Base-by-base conservation (phyloP, 2,888 invertebrate species). In the Orgyia antiqua region DNA sequence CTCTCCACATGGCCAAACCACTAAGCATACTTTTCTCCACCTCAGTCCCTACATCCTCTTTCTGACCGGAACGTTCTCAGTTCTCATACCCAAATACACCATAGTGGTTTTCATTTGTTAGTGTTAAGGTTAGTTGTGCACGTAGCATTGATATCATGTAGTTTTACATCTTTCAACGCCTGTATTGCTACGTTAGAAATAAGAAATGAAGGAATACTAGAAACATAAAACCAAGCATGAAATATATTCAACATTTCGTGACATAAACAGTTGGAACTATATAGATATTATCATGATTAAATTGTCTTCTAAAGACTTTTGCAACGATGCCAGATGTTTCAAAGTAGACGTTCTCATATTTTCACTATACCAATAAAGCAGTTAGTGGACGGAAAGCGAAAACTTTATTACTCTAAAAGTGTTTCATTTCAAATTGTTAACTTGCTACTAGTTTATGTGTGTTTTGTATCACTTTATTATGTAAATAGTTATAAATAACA, bases 181-280 rank as follows among this genome's bases (percentile, higher is more conserved):
- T 21, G 12, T 20, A 17, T 4, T 17, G 6, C 2, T 18, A 13
- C 29, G 12, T 10, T 10, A 10, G 11, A 7, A 26, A 19, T 15
- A 29, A 8, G 5, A 12, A 20, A 19, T 20, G 11, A 29, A n/a
- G n/a, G n/a, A n/a, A n/a, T n/a, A n/a, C n/a, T n/a, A n/a, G n/a
- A n/a, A n/a, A n/a, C n/a, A n/a, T n/a, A n/a, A n/a, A n/a, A n/a
- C n/a, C n/a, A n/a, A 10, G 19, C 27, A 13, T 27, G 3, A 28
- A 35, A 45, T 42, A 42, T 29, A 37, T 31, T 36, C 36, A 32
- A 33, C 29, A 35, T 29, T 10, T 34, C 28, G 27, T 38, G 25
- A 28, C 26, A 13, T 32, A 26, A 18, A 20, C 18, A 29, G 29
- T 29, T 13, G 18, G 19, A 34, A 38, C 38, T 38, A 38, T 37